A percentile compares a stretch with the other conserved stretches of the same genome.
Conservation (phyloP, 53 echinoderm and acorn worm genomes). For the Echinarachnius parma region DNA sequence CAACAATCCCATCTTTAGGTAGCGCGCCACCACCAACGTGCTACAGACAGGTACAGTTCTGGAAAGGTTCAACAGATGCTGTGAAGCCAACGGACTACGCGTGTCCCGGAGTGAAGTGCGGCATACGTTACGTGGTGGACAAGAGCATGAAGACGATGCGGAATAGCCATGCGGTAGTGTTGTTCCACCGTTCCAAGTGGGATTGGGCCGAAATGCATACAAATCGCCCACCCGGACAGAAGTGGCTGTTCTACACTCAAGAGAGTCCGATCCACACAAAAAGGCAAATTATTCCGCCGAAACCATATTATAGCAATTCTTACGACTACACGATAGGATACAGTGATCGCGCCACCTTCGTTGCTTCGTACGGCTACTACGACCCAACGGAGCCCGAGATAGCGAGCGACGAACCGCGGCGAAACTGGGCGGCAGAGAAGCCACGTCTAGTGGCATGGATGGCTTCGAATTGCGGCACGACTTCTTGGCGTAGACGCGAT, state of each 20-base stretch:
- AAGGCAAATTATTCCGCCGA: constrained; percentile 8
- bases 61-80: too few relatives aligned
- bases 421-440: constrained; percentile 32
- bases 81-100: too few relatives aligned
- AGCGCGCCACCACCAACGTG: too few relatives aligned
- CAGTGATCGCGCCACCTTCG: constrained; percentile 11
- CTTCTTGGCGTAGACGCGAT: constrained; percentile 21
- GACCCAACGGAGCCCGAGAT: constrained; percentile 5
- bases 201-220: constrained; percentile 33
- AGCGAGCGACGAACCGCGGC: background rate
- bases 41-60: too few relatives aligned
- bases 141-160: background rate
- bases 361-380: constrained; percentile 26
- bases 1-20: too few relatives aligned
- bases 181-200: constrained; percentile 28
- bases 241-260: constrained; percentile 46
- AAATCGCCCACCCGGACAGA: constrained; percentile 15
- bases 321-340: constrained; percentile 47
- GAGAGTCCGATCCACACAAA: constrained; percentile 32
- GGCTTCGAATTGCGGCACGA: constrained; percentile 26
- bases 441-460: constrained; percentile 18
- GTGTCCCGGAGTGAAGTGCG: constrained; percentile 26
- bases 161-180: constrained; percentile 28
- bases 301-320: constrained; percentile 5
- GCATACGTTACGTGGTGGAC: constrained; percentile 4